Percentiles rank a stretch among this genome's conserved stretches.
Conservation (phyloP, 2,113 vertebrate species). For the Capreolus pygargus region DNA sequence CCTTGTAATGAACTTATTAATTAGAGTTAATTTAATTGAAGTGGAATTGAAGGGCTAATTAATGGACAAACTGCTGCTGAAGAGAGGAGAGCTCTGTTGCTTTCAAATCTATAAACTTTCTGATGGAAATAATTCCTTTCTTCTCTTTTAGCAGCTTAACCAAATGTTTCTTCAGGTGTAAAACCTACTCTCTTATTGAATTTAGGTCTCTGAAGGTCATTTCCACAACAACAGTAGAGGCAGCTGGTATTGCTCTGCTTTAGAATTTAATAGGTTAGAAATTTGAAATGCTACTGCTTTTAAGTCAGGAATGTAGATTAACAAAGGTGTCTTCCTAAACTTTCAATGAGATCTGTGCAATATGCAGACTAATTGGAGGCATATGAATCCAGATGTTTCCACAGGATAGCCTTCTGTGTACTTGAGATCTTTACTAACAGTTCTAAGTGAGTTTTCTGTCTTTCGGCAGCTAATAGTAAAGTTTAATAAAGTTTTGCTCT, state of each 20-base stretch:
- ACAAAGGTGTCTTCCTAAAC: neutral
- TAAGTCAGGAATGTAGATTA: neutral
- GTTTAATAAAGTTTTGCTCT: neutral
- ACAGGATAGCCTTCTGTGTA: neutral
- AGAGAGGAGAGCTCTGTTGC: conserved; percentile 82
- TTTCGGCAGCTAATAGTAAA: neutral
- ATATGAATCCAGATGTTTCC: neutral
- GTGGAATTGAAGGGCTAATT: conserved; percentile 94
- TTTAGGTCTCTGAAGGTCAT: conserved; percentile 73
- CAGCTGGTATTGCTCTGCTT: neutral
- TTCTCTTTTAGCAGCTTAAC: conserved; percentile 69
- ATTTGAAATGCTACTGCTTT: neutral
- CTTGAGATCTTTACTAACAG: neutral
- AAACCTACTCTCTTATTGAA: conserved; percentile 63
- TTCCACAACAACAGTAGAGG: conserved; percentile 33
- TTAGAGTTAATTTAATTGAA: conserved; percentile 99
- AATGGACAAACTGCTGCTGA: conserved; percentile 88
- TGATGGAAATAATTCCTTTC: conserved; percentile 76
- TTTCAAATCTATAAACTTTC: conserved; percentile 79
- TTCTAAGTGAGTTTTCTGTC: neutral
- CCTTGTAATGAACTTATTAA: conserved; percentile 95
- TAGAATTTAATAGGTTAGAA: neutral
- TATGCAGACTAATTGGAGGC: neutral
- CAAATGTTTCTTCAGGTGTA: conserved; percentile 68
- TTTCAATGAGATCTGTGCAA: neutral